Evolutionary conservation across 2,888 invertebrate species (phyloP), one percentile per base, ranked within the genome.

Genomic region (Hirudinaria manillensis): DNA sequence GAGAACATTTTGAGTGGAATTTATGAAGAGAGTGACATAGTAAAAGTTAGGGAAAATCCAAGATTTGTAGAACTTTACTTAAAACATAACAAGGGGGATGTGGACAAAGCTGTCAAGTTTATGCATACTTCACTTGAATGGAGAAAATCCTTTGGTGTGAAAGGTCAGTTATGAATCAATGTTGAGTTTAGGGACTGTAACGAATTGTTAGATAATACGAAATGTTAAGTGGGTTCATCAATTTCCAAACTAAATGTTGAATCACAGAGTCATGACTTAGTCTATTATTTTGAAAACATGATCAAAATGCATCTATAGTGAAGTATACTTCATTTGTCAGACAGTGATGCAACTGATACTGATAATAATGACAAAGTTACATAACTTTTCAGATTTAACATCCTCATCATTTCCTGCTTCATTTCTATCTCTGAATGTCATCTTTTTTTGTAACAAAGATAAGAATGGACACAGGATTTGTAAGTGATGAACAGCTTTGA

Each of bases 401-500:
- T 91, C 92, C 81, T 87, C 85, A 1, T 90, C 88, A 73, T 87
- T 94, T 0, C 89, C 89, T 72, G 87, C 88, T 83, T 91, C 92
- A 45, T 90, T 92, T 79, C 85, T 93, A 32, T 89, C 90, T 72
- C 90, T 90, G 80, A 94, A 94, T 24, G 88, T 89, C 2, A 88
- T 92, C 76, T 95, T 91, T 83, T 89, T 90, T 0, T 90, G 89
- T 81, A 92, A 91, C 55, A 87, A 89, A 80, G 95, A 96, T 83
- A 87, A 90, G 67, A 93, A 94, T 85, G 80, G 80, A 21, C 76
- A 74, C 36, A 76, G 68, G 34, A 78, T 78, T 36, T 76, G 78
- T 78, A 56, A 76, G 76, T 45, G 45, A 45, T 73, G 19, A 34
- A 45, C 0, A 21, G n/a, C 27, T 34, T 2, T 32, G 1, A 68